phyloP scores from a whole-genome alignment of 2,888 invertebrate genomes.

The Pelosia muscerda region DNA sequence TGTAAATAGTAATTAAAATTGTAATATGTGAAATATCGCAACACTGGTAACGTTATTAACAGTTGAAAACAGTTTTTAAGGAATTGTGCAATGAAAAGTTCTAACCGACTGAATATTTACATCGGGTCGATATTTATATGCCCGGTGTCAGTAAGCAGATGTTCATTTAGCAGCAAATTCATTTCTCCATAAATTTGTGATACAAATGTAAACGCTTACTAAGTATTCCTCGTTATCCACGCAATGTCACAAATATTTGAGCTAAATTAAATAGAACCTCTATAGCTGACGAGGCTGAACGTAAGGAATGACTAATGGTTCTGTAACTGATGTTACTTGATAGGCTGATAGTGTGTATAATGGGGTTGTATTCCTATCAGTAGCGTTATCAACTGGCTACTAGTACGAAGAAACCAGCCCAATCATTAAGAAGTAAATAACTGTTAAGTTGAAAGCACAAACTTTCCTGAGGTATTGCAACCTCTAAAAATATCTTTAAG shows the following conservation, averaged over 20 bases:
- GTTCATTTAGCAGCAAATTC: neutral
- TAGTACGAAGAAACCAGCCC: too few species aligned
- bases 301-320: neutral
- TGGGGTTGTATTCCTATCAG: too few species aligned
- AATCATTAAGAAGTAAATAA: too few species aligned
- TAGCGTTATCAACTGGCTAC: neutral
- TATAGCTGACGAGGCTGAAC: conserved; percentile 19
- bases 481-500: too few species aligned
- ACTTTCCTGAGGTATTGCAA: too few species aligned
- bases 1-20: too few species aligned
- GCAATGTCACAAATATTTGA: conserved; percentile 35
- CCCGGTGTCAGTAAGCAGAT: neutral
- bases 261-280: conserved; percentile 42
- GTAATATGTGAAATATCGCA: neutral
- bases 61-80: neutral
- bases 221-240: neutral
- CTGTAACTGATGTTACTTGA: neutral
- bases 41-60: neutral
- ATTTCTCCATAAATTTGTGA: neutral
- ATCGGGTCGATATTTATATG: neutral
- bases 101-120: too few species aligned
- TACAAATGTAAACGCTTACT: neutral
- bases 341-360: neutral
- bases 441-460: neutral
- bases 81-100: too few species aligned